Evolutionary conservation across 2,797 vertebrate genomes (phyloP).

Genomic region (Phalanger gymnotis): DNA sequence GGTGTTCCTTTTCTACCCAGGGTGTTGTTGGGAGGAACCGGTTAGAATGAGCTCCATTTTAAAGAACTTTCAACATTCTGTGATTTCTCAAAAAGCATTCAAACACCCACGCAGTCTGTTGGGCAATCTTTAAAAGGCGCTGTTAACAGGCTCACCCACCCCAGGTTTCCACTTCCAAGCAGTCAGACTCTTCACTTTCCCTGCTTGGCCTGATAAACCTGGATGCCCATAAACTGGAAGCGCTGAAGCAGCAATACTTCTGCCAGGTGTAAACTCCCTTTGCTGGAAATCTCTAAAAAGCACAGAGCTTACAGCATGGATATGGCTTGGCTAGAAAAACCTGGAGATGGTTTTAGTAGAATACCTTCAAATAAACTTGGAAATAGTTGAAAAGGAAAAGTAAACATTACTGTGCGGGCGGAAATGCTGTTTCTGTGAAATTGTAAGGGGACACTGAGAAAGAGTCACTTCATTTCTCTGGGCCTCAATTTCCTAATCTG

Average conservation of each 20-base stretch:
- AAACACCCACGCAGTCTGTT: not conserved
- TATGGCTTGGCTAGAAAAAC: not conserved
- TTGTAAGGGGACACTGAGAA: not conserved
- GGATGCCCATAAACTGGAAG: not conserved
- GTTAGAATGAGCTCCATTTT: not conserved
- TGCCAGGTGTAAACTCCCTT: not conserved
- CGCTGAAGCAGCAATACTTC: not conserved
- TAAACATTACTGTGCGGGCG: not conserved
- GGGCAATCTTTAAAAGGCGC: not conserved
- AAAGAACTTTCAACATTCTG: not conserved
- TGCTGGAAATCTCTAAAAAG: not conserved
- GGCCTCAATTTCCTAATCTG: not conserved
- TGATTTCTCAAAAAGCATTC: not conserved
- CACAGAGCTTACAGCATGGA: not conserved
- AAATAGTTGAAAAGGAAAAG: not conserved
- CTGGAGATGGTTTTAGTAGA: not conserved
- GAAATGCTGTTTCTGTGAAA: not conserved
- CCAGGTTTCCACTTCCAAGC: not conserved
- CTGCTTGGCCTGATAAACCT: not conserved
- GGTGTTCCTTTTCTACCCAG: not conserved
- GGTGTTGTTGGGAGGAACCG: not conserved
- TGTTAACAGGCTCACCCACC: not conserved
- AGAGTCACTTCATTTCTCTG: not conserved
- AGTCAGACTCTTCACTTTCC: not conserved
- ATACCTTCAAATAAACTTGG: not conserved